phyloP scores from a whole-genome alignment of 1,140 invertebrate genomes.

The Dolichoris vasculosae region DNA sequence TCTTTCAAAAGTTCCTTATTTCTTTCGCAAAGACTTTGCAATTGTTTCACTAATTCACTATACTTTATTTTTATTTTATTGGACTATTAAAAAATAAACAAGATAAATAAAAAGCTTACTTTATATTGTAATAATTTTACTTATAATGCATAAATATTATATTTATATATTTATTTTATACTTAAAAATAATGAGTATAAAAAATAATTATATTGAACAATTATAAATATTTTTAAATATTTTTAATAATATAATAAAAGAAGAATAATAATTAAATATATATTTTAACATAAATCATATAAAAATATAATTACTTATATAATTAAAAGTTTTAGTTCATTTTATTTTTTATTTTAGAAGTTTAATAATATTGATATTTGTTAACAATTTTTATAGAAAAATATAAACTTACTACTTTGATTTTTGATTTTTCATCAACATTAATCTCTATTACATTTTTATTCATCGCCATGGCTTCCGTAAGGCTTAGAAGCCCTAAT shows the following conservation, averaged over 20 bases:
- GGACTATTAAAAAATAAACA: neutral
- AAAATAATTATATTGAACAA: too few species aligned
- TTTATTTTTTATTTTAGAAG: neutral
- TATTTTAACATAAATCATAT: too few species aligned
- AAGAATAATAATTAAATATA: too few species aligned
- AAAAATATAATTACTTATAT: too few species aligned
- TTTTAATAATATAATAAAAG: too few species aligned
- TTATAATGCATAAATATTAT: too few species aligned
- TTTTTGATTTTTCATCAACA: slow-evolving; percentile 47
- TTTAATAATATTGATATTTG: neutral
- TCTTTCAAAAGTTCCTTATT: slow-evolving; percentile 35
- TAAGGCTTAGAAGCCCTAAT: slow-evolving; percentile 24
- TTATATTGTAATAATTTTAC: neutral
- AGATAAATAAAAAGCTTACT: neutral
- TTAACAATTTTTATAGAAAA: neutral
- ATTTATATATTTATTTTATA: too few species aligned
- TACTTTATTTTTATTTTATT: slow-evolving; percentile 48
- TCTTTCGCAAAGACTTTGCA: slow-evolving; percentile 43
- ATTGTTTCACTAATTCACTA: slow-evolving; percentile 37
- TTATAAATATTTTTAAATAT: too few species aligned
- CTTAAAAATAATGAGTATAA: too few species aligned
- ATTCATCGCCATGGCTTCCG: slow-evolving; percentile 35
- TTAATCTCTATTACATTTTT: slow-evolving; percentile 30
- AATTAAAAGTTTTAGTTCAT: too few species aligned
- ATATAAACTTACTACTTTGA: slow-evolving; percentile 27